Evolutionary conservation across 2,797 vertebrate genomes (phyloP).

Genomic region (Rhinatrema bivittatum): DNA sequence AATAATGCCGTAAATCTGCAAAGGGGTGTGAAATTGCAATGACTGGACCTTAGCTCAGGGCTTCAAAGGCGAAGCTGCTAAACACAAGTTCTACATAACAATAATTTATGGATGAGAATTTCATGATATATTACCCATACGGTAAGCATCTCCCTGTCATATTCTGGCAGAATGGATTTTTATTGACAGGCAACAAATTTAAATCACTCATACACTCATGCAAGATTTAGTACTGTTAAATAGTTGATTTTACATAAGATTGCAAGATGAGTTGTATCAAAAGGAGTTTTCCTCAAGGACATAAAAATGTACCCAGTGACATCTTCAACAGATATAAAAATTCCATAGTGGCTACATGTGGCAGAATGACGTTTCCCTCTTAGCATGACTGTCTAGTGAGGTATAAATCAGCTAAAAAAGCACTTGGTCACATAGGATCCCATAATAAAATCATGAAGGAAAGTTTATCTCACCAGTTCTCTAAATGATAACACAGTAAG

Average conservation of each 20-base stretch:
- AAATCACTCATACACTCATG: neutral
- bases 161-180: neutral
- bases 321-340: neutral
- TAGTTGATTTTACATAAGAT: neutral
- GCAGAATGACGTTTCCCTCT: neutral
- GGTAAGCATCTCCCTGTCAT: neutral
- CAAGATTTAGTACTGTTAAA: neutral
- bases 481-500: too few species aligned
- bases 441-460: too few species aligned
- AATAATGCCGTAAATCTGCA: neutral
- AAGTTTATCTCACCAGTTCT: too few species aligned
- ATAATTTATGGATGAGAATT: accelerated
- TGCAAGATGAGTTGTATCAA: neutral
- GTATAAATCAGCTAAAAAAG: too few species aligned
- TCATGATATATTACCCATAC: neutral
- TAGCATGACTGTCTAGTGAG: too few species aligned
- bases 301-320: neutral
- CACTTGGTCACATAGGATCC: too few species aligned
- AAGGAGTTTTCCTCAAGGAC: neutral
- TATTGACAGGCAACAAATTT: neutral
- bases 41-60: neutral
- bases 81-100: accelerated
- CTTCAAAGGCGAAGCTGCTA: neutral
- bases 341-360: neutral
- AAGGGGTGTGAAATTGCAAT: neutral